Base-by-base conservation (phyloP, 2,888 invertebrate species). In the Drosophila paramelanica region DNA sequence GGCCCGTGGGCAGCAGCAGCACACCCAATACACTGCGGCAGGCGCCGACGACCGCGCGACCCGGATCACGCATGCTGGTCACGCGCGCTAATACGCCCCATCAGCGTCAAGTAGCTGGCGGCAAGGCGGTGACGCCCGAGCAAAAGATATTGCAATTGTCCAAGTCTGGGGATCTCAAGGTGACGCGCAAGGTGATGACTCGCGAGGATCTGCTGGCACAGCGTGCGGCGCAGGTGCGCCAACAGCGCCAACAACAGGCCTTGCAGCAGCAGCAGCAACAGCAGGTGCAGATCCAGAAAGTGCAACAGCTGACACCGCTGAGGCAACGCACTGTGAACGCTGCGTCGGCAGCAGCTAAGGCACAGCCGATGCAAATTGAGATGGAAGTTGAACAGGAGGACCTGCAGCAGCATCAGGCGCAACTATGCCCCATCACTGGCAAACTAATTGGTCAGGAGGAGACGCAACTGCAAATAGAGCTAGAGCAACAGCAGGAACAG, bases 371-470 rank as follows among this genome's bases (percentile, higher is more conserved):
- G 67, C 79, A 76, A 42, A 50, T 70, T n/a, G 80, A 81, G 13
- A 53, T 81, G 67, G 85, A 85, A 41, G 46, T 73, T 7, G 84
- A 80, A 36, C 75, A 75, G 41, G 89, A 89, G n/a, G 90, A 89
- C 14, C 68, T 89, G 20, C 83, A 82, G n/a, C 88, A 88, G 20
- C 91, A 91, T 64, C 81, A 91, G 42, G 88, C 91, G 7, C 95
- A 96, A 47, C 93, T 97, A 73, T 96, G 96, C 88, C 95, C 95
- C 1, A 92, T 94, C 14, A 95, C 95, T 2, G 95, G 95, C 57
- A 88, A 89, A 57, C 77, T 84, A 3, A 84, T 93, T 67, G 94
- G 94, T 74, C 94, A 94, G 79, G 94, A 95, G 2, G 95, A 95
- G 92, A 81, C 84, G 5, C 90, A 89, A 20, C 45, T 86, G 20